phyloP scores from a whole-genome alignment of 2,113 vertebrate species.

The Arothron firmamentum region DNA sequence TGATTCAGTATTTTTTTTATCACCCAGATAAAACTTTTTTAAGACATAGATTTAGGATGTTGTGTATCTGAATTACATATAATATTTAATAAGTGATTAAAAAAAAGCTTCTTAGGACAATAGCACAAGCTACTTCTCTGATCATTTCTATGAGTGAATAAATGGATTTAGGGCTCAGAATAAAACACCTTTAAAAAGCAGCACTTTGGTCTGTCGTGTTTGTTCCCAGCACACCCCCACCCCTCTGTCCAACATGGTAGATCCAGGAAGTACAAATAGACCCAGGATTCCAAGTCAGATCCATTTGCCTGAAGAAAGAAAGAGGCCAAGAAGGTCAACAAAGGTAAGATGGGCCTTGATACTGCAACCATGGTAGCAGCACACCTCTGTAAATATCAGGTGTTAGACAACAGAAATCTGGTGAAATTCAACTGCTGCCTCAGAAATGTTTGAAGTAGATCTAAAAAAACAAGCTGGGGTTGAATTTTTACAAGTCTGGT shows the following conservation, averaged over 20 bases:
- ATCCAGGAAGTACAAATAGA: background rate
- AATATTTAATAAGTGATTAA: too few relatives aligned
- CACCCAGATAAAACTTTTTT: too few relatives aligned
- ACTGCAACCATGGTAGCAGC: background rate
- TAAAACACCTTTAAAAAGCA: background rate
- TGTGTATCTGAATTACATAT: too few relatives aligned
- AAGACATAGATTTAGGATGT: too few relatives aligned
- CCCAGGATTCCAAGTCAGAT: background rate
- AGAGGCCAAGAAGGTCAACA: background rate
- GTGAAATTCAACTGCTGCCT: too few relatives aligned
- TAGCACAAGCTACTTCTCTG: too few relatives aligned
- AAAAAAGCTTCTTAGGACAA: too few relatives aligned
- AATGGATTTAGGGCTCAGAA: background rate
- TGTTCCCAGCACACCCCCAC: background rate
- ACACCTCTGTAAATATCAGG: background rate
- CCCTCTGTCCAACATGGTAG: background rate
- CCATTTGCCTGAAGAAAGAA: background rate
- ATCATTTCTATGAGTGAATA: constrained; percentile 2
- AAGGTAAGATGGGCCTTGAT: background rate
- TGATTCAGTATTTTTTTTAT: too few relatives aligned
- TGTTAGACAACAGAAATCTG: too few relatives aligned
- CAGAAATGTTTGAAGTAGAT: too few relatives aligned
- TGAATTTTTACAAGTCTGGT: too few relatives aligned
- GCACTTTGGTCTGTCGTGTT: background rate
- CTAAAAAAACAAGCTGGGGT: too few relatives aligned